phyloP scores from a whole-genome alignment of 2,797 vertebrate genomes.

The Galaxias olidus region DNA sequence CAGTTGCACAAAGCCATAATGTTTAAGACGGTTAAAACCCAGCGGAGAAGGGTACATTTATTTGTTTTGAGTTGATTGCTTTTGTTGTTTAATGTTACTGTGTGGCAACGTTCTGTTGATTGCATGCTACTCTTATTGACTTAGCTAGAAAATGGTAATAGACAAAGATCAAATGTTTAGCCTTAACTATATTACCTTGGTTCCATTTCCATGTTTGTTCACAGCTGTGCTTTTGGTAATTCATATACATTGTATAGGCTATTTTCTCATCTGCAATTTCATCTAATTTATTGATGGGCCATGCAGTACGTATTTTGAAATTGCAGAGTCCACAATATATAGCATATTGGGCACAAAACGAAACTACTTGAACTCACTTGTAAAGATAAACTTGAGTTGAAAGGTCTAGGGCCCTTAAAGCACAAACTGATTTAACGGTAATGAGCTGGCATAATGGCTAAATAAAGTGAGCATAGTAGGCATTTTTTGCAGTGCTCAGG shows the following conservation, averaged over 20 bases:
- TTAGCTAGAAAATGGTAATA: slow-evolving; percentile 82
- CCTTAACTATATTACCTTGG: slow-evolving; percentile 87
- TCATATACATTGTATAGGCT: slow-evolving; percentile 73
- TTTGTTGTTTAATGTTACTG: slow-evolving; percentile 80
- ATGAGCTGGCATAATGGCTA: too few species aligned
- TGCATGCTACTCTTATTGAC: slow-evolving; percentile 88
- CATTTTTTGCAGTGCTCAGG: too few species aligned
- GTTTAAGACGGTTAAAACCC: slow-evolving; percentile 60
- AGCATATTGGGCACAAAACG: slow-evolving; percentile 53
- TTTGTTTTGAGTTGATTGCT: slow-evolving; percentile 74
- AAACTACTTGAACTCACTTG: slow-evolving; percentile 57
- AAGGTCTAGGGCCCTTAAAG: slow-evolving; percentile 67
- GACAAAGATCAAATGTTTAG: slow-evolving; percentile 82
- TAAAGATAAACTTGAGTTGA: slow-evolving; percentile 72
- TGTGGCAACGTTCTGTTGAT: slow-evolving; percentile 81
- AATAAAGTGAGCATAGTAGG: slow-evolving; percentile 51
- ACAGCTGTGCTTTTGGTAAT: slow-evolving; percentile 76
- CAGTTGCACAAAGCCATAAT: slow-evolving; percentile 78
- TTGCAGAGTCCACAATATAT: slow-evolving; percentile 54
- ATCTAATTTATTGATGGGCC: slow-evolving; percentile 65
- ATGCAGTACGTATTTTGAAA: slow-evolving; percentile 52
- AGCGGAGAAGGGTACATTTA: slow-evolving; percentile 63
- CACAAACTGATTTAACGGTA: slow-evolving; percentile 72
- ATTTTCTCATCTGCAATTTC: slow-evolving; percentile 71
- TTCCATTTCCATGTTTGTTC: slow-evolving; percentile 77